These are phyloP conservation scores for Agonopterix subpropinquella DNA, from an alignment of 2,888 invertebrate genomes.

Conservation along the genomic window DNA sequence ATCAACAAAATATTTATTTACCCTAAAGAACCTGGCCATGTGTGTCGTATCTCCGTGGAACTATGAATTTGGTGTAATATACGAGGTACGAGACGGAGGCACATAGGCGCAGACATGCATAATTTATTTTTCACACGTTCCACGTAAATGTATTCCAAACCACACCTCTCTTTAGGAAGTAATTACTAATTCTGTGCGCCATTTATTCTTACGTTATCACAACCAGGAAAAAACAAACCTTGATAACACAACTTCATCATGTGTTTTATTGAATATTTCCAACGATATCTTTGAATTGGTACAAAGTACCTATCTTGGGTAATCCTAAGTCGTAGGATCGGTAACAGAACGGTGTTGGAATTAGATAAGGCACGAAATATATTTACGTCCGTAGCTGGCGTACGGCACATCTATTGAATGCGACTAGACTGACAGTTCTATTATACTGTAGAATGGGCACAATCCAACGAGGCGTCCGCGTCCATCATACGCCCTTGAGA, in stretches of 20 bases:
- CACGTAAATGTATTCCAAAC: slow-evolving; percentile 23
- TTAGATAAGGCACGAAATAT: too few relatives aligned
- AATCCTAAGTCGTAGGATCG: too few relatives aligned
- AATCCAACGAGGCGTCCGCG: slow-evolving; percentile 4
- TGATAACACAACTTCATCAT: too few relatives aligned
- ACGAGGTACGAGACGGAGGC: too few relatives aligned
- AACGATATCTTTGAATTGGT: too few relatives aligned
- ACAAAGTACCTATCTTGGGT: too few relatives aligned
- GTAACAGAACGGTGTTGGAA: too few relatives aligned
- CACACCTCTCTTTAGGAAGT: slow-evolving; percentile 27
- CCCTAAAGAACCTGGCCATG: too few relatives aligned
- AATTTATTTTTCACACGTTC: slow-evolving; percentile 31
- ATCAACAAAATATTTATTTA: too few relatives aligned
- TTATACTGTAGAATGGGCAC: slow-evolving; percentile 8
- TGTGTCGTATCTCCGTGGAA: too few relatives aligned
- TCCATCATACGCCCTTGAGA: not conserved
- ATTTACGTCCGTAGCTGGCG: not conserved
- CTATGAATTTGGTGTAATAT: too few relatives aligned
- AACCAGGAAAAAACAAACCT: slow-evolving; percentile 10
- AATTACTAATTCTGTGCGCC: slow-evolving; percentile 18
- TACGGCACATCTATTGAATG: slow-evolving; percentile 6
- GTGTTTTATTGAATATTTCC: too few relatives aligned
- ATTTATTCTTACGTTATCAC: slow-evolving; percentile 9
- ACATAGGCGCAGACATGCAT: slow-evolving; percentile 17
- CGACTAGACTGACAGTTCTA: slow-evolving; percentile 9